Percentiles rank a stretch among this genome's conserved stretches.
phyloP scores from a whole-genome alignment of 2,888 invertebrate species.

The Leucoma salicis region DNA sequence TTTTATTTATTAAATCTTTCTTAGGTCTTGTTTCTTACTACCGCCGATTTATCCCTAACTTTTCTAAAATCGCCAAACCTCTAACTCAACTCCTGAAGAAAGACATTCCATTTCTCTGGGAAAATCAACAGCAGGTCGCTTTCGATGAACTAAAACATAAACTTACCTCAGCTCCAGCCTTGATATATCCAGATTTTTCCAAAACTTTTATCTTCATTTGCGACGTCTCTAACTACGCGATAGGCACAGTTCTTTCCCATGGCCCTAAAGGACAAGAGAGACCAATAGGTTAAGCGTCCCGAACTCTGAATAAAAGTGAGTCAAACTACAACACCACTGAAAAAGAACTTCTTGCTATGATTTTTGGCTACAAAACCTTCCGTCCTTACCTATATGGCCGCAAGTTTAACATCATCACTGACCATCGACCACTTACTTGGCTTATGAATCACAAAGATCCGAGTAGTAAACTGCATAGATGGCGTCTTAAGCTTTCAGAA shows the following conservation, averaged over 20 bases:
- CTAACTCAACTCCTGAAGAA: too few species aligned
- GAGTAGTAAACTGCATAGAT: slow-evolving; percentile 44
- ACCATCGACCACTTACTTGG: not conserved
- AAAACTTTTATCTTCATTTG: slow-evolving; percentile 35
- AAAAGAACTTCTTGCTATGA: slow-evolving; percentile 46
- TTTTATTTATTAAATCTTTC: too few species aligned
- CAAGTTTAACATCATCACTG: not conserved
- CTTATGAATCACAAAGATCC: slow-evolving; percentile 36
- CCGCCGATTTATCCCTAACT: slow-evolving; percentile 33
- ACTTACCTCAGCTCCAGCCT: too few species aligned
- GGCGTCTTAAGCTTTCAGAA: slow-evolving; percentile 44
- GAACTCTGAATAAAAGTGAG: too few species aligned
- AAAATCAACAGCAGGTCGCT: slow-evolving; percentile 21
- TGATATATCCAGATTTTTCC: slow-evolving; percentile 47
- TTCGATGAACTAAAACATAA: slow-evolving; percentile 34
- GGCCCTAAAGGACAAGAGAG: slow-evolving; percentile 29
- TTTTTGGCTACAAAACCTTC: slow-evolving; percentile 35
- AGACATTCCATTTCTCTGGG: slow-evolving; percentile 11
- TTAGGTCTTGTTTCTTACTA: too few species aligned
- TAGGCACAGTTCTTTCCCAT: slow-evolving; percentile 38
- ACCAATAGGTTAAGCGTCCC: slow-evolving; percentile 32
- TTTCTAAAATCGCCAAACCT: too few species aligned
- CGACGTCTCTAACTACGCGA: slow-evolving; percentile 33
- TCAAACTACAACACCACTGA: slow-evolving; percentile 32
- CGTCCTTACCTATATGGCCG: not conserved